Base-by-base conservation (phyloP, 2,113 vertebrate genomes). In the Sinocyclocheilus anophthalmus region DNA sequence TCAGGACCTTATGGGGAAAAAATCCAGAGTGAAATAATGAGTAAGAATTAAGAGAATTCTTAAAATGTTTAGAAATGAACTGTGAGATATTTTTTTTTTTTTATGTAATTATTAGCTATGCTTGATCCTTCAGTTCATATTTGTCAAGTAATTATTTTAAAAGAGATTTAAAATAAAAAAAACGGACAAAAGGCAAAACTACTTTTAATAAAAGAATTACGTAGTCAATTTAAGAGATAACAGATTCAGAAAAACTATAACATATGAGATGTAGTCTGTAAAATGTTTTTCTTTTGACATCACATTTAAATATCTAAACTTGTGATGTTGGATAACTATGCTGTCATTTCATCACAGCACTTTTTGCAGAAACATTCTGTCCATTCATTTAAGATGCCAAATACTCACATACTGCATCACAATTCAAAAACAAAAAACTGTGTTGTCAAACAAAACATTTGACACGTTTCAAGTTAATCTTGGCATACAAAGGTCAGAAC, bases 401-500 rank as follows among this genome's bases (percentile, higher is more conserved):
- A 26, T 26, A 13, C 4, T 22, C 20, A 24, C 39, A 48, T 69
- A 22, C 4, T 5, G 33, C 18, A 72, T 12, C 33, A 3, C 3
- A 13, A 48, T 48, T 48, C 2, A 48, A 11, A 48, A 2, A 45
- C 9, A 45, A 57, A 20, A 57, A 48, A 57, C 53, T 22, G 10
- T 18, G 18, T 59, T 57, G 42, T 79, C 76, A 11, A 55, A 20
- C 2, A 79, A 11, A 69, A 82, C 24, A 82, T 82, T 24, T 82
- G 39, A 82, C 5, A 2, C 13, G 5, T 10, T 65, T 45, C 22
- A 26, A 14, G 65, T 33, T 70, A 70, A 55, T 2, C 8, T 72
- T 20, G 26, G 20, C 48, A 57, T 57, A n/a, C 45, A 72, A 83
- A 83, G 24, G 45, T 83, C 65, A 78, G 50, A 53, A 53, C 48